Evolutionary conservation across 2,113 vertebrate genomes (phyloP).

Genomic region (Balaenoptera acutorostrata): DNA sequence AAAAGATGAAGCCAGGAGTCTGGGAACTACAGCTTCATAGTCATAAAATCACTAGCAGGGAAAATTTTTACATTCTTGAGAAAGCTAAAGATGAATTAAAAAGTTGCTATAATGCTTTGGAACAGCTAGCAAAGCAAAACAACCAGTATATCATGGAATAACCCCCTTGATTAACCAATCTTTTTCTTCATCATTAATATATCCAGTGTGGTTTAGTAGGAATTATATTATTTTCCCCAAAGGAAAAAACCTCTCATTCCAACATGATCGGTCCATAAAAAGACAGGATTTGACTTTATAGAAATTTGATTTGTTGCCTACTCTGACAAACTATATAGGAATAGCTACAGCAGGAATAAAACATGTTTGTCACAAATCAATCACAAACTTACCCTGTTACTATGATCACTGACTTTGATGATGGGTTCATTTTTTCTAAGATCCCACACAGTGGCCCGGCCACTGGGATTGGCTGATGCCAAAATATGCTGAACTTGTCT

Average conservation of each 20-base stretch:
- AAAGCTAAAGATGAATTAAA: neutral
- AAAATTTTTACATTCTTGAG: neutral
- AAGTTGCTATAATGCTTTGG: neutral
- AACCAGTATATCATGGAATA: neutral
- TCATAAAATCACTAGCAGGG: neutral
- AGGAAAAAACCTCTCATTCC: neutral
- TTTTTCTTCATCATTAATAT: neutral
- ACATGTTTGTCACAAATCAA: neutral
- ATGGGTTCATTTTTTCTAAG: slow-evolving; percentile 97
- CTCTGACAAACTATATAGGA: neutral
- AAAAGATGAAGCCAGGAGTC: neutral
- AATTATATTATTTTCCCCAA: slow-evolving; percentile 10
- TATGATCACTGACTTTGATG: slow-evolving; percentile 99
- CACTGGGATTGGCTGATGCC: slow-evolving; percentile 90
- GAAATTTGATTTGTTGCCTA: neutral
- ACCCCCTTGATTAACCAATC: neutral
- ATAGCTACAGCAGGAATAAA: neutral
- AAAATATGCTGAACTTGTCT: slow-evolving; percentile 87
- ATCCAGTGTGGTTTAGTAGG: neutral
- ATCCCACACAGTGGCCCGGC: slow-evolving; percentile 94
- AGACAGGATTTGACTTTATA: neutral
- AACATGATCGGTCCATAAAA: neutral
- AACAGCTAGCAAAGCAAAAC: neutral
- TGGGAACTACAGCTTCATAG: neutral
- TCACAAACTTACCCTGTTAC: slow-evolving; percentile 87